These are phyloP conservation scores for Austrolebias charrua DNA, from an alignment of 2,797 vertebrate species.

Conservation along the genomic window DNA sequence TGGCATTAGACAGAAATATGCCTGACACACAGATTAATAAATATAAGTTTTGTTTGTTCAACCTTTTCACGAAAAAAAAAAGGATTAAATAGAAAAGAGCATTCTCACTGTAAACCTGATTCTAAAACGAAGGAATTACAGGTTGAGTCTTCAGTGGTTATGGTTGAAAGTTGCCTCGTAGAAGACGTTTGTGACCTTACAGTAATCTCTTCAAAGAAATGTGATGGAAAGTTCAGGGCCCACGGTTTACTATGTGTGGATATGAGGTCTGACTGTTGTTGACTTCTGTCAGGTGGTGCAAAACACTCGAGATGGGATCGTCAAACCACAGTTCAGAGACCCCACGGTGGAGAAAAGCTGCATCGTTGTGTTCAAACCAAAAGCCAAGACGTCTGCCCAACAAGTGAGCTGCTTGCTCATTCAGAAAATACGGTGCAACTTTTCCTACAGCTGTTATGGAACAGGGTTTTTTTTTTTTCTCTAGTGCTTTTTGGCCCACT, in stretches of 20 bases:
- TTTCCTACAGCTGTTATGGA: constrained; percentile 6
- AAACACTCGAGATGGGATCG: neutral
- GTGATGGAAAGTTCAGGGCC: neutral
- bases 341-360: constrained; percentile 37
- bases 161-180: neutral
- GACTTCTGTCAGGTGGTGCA: constrained; percentile 12
- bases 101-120: neutral
- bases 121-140: neutral
- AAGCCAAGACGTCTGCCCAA: constrained; percentile 37
- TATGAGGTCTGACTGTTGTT: constrained; percentile 8
- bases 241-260: neutral
- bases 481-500: constrained; percentile 14
- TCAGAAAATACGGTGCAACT: constrained; percentile 7
- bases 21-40: neutral
- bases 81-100: neutral
- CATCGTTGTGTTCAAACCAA: constrained; percentile 12
- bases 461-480: neutral
- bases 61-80: neutral
- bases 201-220: neutral
- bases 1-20: neutral
- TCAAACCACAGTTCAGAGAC: constrained; percentile 47
- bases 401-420: constrained; percentile 4
- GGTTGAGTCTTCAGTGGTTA: neutral
- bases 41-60: neutral
- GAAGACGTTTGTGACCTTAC: neutral